Evolutionary conservation across 2,113 vertebrate genomes (phyloP).

Genomic region (Synodontis membranacea): DNA sequence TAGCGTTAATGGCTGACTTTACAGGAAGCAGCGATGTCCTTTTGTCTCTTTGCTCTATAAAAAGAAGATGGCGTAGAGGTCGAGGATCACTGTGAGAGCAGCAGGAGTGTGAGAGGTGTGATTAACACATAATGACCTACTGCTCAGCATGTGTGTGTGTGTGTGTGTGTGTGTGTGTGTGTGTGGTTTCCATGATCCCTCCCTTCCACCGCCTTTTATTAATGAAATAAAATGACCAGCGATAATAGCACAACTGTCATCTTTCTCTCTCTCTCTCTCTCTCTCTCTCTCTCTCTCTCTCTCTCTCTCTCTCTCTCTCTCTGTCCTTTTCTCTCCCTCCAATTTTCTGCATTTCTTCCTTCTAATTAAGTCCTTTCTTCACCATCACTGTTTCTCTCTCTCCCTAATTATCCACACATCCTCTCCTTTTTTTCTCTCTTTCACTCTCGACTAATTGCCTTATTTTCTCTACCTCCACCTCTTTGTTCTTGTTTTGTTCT

Average conservation of each 20-base stretch:
- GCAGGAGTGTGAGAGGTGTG: slow-evolving; percentile 31
- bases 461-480: background rate
- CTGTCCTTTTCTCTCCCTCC: background rate
- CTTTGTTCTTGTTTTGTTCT: slow-evolving; percentile 12
- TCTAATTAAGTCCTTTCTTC: slow-evolving; percentile 26
- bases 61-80: slow-evolving; percentile 23
- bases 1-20: slow-evolving; percentile 16
- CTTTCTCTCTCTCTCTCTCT: background rate
- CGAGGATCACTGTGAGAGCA: slow-evolving; percentile 26
- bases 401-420: slow-evolving; percentile 29
- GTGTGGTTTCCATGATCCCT: slow-evolving; percentile 24
- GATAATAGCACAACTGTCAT: slow-evolving; percentile 7
- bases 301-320: background rate
- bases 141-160: slow-evolving; percentile 23
- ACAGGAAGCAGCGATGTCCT: slow-evolving; percentile 5
- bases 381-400: slow-evolving; percentile 25
- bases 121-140: slow-evolving; percentile 51
- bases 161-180: slow-evolving; percentile 21
- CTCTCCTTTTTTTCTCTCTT: background rate
- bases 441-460: slow-evolving; percentile 11
- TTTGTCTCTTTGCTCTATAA: slow-evolving; percentile 38
- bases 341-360: slow-evolving; percentile 28
- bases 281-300: background rate
- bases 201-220: slow-evolving; percentile 37
- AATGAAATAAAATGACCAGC: slow-evolving; percentile 32